Base-by-base conservation (phyloP, 2,113 vertebrate species). In the Ia io region DNA sequence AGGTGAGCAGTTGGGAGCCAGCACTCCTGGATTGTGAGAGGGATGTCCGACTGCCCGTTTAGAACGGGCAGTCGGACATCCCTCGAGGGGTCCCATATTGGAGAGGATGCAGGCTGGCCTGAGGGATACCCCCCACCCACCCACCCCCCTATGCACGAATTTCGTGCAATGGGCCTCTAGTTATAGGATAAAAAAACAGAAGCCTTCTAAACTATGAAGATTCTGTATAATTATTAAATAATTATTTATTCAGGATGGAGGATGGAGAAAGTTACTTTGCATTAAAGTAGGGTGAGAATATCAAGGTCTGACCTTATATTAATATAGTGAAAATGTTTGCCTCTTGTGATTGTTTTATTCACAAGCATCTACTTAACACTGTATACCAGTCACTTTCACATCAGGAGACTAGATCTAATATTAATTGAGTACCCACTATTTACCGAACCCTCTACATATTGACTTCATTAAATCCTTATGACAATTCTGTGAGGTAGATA, bases 171-270 rank as follows among this genome's bases (percentile, higher is more conserved):
- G n/a, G n/a, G n/a, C n/a, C n/a, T n/a, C n/a, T n/a, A n/a, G n/a
- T 92, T 63, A 77, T 28, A 63, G 40, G 9, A 30, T 87, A 87
- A 87, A 69, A 65, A n/a, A 73, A 30, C 10, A 76, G 7, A 17
- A 25, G 3, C 74, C 22, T 82, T 76, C 71, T 11, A 86, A 63
- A 87, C 32, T 63, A 86, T 84, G 40, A 84, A 73, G 90, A 94
- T 83, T 40, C 42, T 90, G 4, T n/a, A 88, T 93, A 92, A 93
- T 87, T 63, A 93, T 82, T 94, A 14, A 85, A 42, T 56, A 88
- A 71, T 9, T 59, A 59, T 59, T 53, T 53, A 22, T 53, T 59
- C 35, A 83, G 47, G 12, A 91, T 74, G 13, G 71, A 86, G 40
- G 12, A 93, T 74, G 13, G 77, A 80, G 37, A 93, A 83, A 80